Base-by-base conservation (phyloP, 2,797 vertebrate species). In the Dipus sagitta region DNA sequence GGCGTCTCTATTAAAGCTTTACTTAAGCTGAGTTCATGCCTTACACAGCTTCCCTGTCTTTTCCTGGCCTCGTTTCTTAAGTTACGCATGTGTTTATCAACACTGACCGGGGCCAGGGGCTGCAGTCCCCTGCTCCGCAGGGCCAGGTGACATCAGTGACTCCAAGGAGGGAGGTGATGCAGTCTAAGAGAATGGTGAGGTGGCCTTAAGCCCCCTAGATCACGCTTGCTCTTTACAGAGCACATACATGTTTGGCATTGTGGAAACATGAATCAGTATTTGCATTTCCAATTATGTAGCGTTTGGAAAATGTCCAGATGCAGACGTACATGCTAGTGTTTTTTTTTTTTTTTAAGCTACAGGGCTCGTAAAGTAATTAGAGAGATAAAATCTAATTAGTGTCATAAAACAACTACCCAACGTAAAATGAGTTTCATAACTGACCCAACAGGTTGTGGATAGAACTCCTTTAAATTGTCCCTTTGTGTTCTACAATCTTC, bases 221-320 rank as follows among this genome's bases (percentile, higher is more conserved):
- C 3, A 1, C n/a, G 14, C 52, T 6, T 80, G 38, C 12, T 85
- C 20, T 71, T 75, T n/a, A 58, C 30, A 78, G 71, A 91, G 6
- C 54, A 71, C 24, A 12, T 9, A 30, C 28, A 58, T n/a, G 11
- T 10, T 70, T 93, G 71, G n/a, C 30, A 30, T 87, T 79, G 74
- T 32, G 71, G 87, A 91, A 92, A 38, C 47, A 70, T 60, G 83
- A 88, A 94, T 91, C 64, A 80, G 76, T 81, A 75, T 30, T 93
- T 95, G 88, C 21, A 28, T 95, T 97, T 89, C 80, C 93, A 86
- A 85, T 72, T 91, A 90, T 64, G n/a, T 6, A 0, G 23, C 58
- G 24, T 94, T 95, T 97, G 94, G 82, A 96, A 88, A 85, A 30
- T 18, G 89, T 96, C 88, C 96, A 97, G 91, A 88, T 71, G 47